Evolutionary conservation across 1,140 invertebrate genomes (phyloP), one percentile per base, ranked within the genome.

Genomic region (Philaenus spumarius): DNA sequence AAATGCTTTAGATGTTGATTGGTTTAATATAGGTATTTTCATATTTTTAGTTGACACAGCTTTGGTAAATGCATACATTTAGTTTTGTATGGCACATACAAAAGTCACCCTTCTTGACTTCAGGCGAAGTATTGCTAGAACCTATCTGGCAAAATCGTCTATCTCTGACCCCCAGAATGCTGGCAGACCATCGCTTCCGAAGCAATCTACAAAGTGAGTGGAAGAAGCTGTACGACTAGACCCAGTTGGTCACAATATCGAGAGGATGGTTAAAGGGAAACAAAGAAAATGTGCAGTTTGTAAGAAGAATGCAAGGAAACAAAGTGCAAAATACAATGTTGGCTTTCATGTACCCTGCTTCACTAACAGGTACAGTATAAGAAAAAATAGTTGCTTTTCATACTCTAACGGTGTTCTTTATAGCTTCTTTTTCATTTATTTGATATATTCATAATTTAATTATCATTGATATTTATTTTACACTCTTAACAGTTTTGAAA

Each of bases 11-110:
- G 7, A 30, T 22, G 45, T 23, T 7, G 60, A 62, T 45, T 58
- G 63, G 40, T 65, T 53, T 54, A 63, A 61, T 46, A 63, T 63
- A 45, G 58, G 54, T 24, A 53, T 63, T 15, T 57, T 64, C 42
- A 64, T 52, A 11, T 46, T 59, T 43, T 37, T 60, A 17, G 24
- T 66, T 14, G 60, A 64, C 45, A 52, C 57, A 15, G 43, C 55
- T 30, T 35, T 60, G 15, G 61, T 63, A 1, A 66, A 64, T 58
- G 53, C 63, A 17, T 54, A 62, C 40, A 39, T 60, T 51, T 52
- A 64, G 2, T 62, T 57, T 58, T 55, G 39, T 19, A 39, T 63
- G 35, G 46, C 48, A 17, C 64, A 64, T 46, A 58, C 47, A n/a
- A 57, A 58, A 59, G 56, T 64, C 20, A 42, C 59, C 23, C 30